Conservation (phyloP, 37 sponge, comb jelly and placozoan genomes). For the Chondrilla cf. caribensis region DNA sequence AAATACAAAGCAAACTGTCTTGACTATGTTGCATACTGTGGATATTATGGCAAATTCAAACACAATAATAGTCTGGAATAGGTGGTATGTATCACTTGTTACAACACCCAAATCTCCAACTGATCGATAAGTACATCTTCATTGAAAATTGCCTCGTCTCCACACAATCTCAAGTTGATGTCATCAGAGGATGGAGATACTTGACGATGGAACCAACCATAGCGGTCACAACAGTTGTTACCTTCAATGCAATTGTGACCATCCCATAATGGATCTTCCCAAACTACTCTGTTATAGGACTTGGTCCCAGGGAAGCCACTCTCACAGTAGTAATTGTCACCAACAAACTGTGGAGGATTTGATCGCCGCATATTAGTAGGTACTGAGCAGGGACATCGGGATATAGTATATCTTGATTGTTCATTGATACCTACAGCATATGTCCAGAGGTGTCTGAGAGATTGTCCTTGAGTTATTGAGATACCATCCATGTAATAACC, state of each 20-base stretch:
- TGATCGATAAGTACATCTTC: neutral
- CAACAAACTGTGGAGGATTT: neutral
- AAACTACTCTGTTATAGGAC: neutral
- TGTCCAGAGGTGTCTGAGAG: neutral
- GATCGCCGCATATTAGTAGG: neutral
- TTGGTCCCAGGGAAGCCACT: neutral
- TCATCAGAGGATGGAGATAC: neutral
- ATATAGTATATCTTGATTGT: neutral
- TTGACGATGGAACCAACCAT: neutral
- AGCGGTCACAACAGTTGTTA: neutral
- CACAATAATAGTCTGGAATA: too few relatives aligned
- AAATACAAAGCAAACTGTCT: too few relatives aligned
- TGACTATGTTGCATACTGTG: too few relatives aligned
- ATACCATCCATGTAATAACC: neutral
- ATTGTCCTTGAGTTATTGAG: neutral
- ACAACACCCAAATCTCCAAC: neutral
- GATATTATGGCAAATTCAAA: too few relatives aligned
- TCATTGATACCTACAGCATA: neutral
- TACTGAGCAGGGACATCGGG: neutral
- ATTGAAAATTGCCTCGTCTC: neutral
- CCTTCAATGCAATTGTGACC: neutral
- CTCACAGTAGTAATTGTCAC: neutral
- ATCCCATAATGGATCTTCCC: conserved; percentile 9
- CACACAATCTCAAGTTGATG: neutral
- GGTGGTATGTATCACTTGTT: too few relatives aligned